These are phyloP conservation scores for Patella caerulea DNA, from an alignment of 2,888 invertebrate species.

Conservation along the genomic window DNA sequence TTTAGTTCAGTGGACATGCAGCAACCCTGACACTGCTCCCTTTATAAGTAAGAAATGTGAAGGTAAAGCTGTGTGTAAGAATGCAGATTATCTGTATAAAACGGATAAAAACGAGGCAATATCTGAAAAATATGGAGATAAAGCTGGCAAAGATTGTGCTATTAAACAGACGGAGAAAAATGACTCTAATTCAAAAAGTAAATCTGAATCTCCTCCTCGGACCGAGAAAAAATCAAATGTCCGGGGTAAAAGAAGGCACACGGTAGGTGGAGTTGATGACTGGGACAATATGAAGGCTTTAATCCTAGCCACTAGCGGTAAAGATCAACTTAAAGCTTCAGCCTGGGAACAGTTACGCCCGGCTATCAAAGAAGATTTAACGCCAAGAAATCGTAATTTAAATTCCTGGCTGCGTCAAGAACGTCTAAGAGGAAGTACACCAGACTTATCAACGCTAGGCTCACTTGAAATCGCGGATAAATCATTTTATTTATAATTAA, in stretches of 20 bases:
- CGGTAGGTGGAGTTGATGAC: conserved; percentile 94
- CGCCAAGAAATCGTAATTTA: conserved; percentile 53
- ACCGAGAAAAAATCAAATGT: conserved; percentile 41
- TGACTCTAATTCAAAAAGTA: conserved; percentile 23
- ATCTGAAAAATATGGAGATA: background rate
- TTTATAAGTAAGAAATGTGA: background rate
- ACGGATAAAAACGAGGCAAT: background rate
- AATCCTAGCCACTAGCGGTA: conserved; percentile 41
- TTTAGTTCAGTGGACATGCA: conserved; percentile 13
- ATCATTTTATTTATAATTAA: background rate
- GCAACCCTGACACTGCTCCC: background rate
- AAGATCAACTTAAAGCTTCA: conserved; percentile 40
- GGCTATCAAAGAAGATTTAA: conserved; percentile 41
- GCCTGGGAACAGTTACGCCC: conserved; percentile 71
- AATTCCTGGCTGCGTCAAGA: conserved; percentile 73
- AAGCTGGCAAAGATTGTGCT: background rate
- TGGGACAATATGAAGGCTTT: conserved; percentile 77
- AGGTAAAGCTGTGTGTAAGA: too few relatives aligned
- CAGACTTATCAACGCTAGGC: conserved; percentile 44
- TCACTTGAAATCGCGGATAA: background rate
- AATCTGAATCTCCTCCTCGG: conserved; percentile 13
- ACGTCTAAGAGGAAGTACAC: conserved; percentile 72
- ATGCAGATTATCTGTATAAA: background rate
- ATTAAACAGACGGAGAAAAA: conserved; percentile 14
- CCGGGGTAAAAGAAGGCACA: conserved; percentile 80